Base-by-base conservation (phyloP, 2,797 vertebrate genomes). In the Tympanoctomys barrerae region DNA sequence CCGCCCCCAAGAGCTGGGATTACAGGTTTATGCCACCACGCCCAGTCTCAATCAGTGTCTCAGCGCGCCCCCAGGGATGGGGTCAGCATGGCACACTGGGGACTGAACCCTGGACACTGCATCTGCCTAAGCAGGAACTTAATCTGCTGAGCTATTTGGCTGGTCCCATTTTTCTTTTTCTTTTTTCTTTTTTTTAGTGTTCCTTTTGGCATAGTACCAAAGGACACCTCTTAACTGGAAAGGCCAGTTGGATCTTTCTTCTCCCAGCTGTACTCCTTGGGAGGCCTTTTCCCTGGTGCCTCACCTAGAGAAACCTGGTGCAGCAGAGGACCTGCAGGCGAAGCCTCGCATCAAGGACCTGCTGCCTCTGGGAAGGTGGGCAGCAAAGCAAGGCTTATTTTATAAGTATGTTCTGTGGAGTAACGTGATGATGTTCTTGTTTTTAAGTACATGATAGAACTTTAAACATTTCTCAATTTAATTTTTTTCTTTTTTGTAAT, bases 401-500 rank as follows among this genome's bases (percentile, higher is more conserved):
- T 36, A 19, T 71, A 39, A 94, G 19, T 87, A 2, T 86, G 62
- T 89, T 75, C n/a, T 85, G 52, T 68, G 26, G 78, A 5, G 70
- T 83, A 75, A 64, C 3, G 24, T 75, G 6, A 68, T 31, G 14
- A n/a, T 22, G 22, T 94, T 87, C 28, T 28, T 81, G 46, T 82
- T 92, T 96, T 95, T 70, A 89, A 88, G 81, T n/a, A 26, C 84
- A 36, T 77, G 31, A 79, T 75, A 46, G 52, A 84, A 16, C 42
- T 79, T 92, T 42, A 78, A 94, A 68, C 70, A 70, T 64, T 61
- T 94, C 36, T 95, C 64, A 21, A 11, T 64, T 80, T 96, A 39
- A 39, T 39, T 42, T 42, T 42, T 42, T 42, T 42, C 42, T 42
- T 42, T 42, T 42, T 42, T 42, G 42, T 42, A 42, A 42, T 42